A percentile compares a stretch with the other conserved stretches of the same genome.
phyloP scores from a whole-genome alignment of 2,113 vertebrate genomes.

The Corythoichthys intestinalis region DNA sequence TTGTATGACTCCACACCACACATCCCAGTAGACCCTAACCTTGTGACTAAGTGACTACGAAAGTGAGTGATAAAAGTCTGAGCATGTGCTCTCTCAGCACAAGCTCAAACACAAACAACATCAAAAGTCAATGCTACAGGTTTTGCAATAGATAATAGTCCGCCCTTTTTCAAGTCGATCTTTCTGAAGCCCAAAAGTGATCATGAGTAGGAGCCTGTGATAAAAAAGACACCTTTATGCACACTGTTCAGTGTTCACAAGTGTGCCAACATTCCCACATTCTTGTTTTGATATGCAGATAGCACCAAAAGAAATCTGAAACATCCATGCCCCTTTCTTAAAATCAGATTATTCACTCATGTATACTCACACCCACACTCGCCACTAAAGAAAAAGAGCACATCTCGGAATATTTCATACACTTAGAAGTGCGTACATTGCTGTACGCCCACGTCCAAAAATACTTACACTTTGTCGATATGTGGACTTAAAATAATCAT shows the following conservation, averaged over 20 bases:
- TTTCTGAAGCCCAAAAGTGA: slow-evolving; percentile 58
- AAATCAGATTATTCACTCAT: slow-evolving; percentile 58
- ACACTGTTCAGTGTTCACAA: slow-evolving; percentile 29
- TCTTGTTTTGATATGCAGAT: slow-evolving; percentile 66
- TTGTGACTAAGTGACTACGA: slow-evolving; percentile 19
- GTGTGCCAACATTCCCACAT: slow-evolving; percentile 62
- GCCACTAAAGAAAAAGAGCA: slow-evolving; percentile 47
- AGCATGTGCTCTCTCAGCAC: slow-evolving; percentile 4
- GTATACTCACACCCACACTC: slow-evolving; percentile 52
- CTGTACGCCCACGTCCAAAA: slow-evolving; percentile 50
- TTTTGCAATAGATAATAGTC: slow-evolving; percentile 19
- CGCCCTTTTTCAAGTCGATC: slow-evolving; percentile 33
- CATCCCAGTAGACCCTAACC: slow-evolving; percentile 43
- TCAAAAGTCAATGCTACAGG: slow-evolving; percentile 30
- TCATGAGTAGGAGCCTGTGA: slow-evolving; percentile 60
- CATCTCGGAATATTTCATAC: slow-evolving; percentile 47
- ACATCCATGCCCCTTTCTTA: slow-evolving; percentile 55
- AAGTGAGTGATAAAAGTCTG: slow-evolving; percentile 15
- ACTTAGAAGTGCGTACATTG: slow-evolving; percentile 25
- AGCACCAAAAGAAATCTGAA: slow-evolving; percentile 60
- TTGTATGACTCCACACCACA: slow-evolving; percentile 55
- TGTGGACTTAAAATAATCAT: slow-evolving; percentile 67
- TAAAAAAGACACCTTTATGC: slow-evolving; percentile 53
- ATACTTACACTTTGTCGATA: slow-evolving; percentile 63
- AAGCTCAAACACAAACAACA: slow-evolving; percentile 22